Percentiles rank a stretch among this genome's conserved stretches.
Evolutionary conservation across 2,113 vertebrate species (phyloP).

Genomic region (Erpornis zantholeuca): DNA sequence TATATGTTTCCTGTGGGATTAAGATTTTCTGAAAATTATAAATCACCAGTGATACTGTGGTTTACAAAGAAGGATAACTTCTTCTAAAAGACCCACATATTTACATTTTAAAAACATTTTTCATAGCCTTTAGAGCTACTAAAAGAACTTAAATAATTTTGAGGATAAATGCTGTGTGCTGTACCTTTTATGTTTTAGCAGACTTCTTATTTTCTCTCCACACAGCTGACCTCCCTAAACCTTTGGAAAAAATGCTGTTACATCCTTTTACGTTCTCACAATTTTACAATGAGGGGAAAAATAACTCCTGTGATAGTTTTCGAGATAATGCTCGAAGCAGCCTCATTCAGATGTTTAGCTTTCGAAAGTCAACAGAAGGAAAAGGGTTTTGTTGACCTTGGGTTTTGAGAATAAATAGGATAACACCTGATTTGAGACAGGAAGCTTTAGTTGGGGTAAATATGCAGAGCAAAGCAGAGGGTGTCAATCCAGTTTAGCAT

Average conservation of each 20-base stretch:
- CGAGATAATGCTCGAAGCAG: background rate
- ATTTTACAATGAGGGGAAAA: slow-evolving; percentile 47
- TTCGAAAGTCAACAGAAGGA: slow-evolving; percentile 59
- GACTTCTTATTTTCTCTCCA: slow-evolving; percentile 25
- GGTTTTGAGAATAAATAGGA: slow-evolving; percentile 58
- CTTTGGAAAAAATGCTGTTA: slow-evolving; percentile 37
- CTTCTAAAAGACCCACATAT: slow-evolving; percentile 20
- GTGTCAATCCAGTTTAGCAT: slow-evolving; percentile 41
- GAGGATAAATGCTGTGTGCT: slow-evolving; percentile 24
- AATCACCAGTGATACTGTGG: slow-evolving; percentile 50
- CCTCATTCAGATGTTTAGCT: slow-evolving; percentile 27
- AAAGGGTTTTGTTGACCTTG: slow-evolving; percentile 43
- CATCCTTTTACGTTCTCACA: slow-evolving; percentile 29
- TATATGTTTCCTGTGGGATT: slow-evolving; percentile 61
- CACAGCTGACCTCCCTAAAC: background rate
- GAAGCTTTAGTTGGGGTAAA: slow-evolving; percentile 46
- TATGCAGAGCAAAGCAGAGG: background rate
- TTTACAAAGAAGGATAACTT: slow-evolving; percentile 51
- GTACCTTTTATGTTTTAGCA: slow-evolving; percentile 16
- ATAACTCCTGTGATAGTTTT: slow-evolving; percentile 30
- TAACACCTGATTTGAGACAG: slow-evolving; percentile 52
- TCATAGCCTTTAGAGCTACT: slow-evolving; percentile 10
- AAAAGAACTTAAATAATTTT: slow-evolving; percentile 55
- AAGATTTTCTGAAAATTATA: slow-evolving; percentile 62
- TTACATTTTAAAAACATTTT: slow-evolving; percentile 60